phyloP scores from a whole-genome alignment of 1,140 invertebrate genomes.

The Euura lappo region DNA sequence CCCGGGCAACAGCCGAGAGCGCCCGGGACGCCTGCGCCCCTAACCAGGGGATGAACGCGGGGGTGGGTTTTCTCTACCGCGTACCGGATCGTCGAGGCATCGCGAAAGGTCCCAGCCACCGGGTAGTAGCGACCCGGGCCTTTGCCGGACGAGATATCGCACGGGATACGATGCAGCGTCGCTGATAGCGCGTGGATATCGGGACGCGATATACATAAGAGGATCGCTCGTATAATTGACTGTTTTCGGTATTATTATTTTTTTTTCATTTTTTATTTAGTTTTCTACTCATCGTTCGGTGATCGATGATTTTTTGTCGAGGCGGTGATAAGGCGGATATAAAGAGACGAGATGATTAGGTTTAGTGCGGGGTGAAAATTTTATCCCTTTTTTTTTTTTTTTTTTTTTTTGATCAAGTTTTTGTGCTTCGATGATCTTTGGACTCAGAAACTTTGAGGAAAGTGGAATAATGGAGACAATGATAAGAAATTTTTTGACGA shows the following conservation, averaged over 20 bases:
- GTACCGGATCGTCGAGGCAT: not conserved
- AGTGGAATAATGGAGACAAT: not conserved
- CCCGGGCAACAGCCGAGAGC: constrained; percentile 10
- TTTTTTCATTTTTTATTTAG: no score
- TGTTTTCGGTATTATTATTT: no score
- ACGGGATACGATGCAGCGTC: not conserved
- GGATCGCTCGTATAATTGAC: no score
- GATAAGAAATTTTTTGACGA: not conserved
- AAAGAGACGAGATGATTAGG: no score
- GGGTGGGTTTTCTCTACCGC: not conserved
- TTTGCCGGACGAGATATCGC: not conserved
- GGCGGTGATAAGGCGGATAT: no score
- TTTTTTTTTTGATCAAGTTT: no score
- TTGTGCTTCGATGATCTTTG: no score
- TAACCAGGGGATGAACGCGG: not conserved
- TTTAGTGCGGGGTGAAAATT: no score
- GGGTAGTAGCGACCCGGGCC: constrained; percentile 1
- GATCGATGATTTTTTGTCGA: no score
- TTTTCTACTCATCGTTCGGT: no score
- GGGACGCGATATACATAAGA: not conserved
- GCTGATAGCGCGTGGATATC: not conserved
- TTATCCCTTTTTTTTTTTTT: no score
- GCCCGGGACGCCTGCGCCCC: constrained; percentile 7
- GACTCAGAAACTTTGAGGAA: no score
- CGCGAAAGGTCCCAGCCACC: not conserved